phyloP scores from a whole-genome alignment of 1,140 invertebrate genomes.

The Adelges cooleyi region DNA sequence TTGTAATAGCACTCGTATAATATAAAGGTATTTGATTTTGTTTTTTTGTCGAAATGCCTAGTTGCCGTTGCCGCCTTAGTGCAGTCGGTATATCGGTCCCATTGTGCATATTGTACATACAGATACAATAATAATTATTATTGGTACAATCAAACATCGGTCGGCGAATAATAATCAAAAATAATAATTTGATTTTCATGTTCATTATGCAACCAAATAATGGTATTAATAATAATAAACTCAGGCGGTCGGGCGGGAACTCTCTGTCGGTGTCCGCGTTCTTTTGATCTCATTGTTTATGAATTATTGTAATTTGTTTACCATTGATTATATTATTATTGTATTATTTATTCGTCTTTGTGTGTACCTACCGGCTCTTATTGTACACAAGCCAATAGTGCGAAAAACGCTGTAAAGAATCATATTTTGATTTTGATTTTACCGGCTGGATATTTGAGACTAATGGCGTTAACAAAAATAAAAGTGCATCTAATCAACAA shows the following conservation, averaged over 20 bases:
- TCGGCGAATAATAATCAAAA: constrained; percentile 18
- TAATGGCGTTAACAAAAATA: too few relatives aligned
- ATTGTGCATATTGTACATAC: not conserved
- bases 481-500: too few relatives aligned
- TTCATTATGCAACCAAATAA: constrained; percentile 24
- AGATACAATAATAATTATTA: not conserved
- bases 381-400: too few relatives aligned
- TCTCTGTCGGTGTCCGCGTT: constrained; percentile 17
- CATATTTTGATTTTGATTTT: not conserved
- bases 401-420: constrained; percentile 2
- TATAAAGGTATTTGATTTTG: too few relatives aligned
- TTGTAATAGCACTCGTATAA: too few relatives aligned
- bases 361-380: too few relatives aligned
- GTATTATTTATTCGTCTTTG: not conserved
- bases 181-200: constrained; percentile 17
- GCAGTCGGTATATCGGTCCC: too few relatives aligned
- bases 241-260: constrained; percentile 2
- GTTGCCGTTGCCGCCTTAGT: too few relatives aligned
- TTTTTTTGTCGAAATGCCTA: too few relatives aligned
- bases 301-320: constrained; percentile 27
- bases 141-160: not conserved
- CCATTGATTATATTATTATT: constrained; percentile 21
- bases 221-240: constrained; percentile 3
- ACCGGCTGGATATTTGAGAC: not conserved
- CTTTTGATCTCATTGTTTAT: constrained; percentile 18